Evolutionary conservation across 2,113 vertebrate genomes (phyloP).

Genomic region (Corapipo altera): DNA sequence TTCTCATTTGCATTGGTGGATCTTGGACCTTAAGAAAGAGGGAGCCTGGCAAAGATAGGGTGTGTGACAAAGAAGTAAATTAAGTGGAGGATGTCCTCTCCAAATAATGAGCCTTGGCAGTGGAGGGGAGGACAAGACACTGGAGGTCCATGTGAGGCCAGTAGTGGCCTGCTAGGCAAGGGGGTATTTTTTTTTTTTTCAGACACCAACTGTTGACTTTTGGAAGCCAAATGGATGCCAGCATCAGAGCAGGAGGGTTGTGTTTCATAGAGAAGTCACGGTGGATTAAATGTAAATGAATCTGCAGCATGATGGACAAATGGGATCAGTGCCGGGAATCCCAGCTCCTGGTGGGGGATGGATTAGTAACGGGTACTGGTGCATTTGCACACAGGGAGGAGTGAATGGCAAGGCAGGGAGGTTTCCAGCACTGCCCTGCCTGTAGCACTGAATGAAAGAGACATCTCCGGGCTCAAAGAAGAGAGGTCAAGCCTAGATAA

Average conservation of each 20-base stretch:
- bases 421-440: neutral
- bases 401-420: neutral
- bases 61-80: neutral
- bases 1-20: neutral
- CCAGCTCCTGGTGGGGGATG: neutral
- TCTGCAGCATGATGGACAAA: conserved; percentile 41
- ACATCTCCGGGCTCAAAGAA: neutral
- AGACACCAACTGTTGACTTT: neutral
- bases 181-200: neutral
- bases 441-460: neutral
- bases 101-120: neutral
- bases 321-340: neutral
- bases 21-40: neutral
- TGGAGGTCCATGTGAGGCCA: fast-evolving
- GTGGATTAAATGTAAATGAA: conserved; percentile 31
- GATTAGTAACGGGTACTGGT: neutral
- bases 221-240: neutral
- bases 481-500: conserved; percentile 57
- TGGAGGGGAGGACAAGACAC: neutral
- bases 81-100: neutral
- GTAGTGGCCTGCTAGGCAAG: neutral
- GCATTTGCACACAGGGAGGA: neutral
- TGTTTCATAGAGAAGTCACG: neutral
- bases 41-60: neutral
- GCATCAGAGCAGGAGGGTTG: neutral